phyloP scores from a whole-genome alignment of 2,113 vertebrate species.

The Eonycteris spelaea region DNA sequence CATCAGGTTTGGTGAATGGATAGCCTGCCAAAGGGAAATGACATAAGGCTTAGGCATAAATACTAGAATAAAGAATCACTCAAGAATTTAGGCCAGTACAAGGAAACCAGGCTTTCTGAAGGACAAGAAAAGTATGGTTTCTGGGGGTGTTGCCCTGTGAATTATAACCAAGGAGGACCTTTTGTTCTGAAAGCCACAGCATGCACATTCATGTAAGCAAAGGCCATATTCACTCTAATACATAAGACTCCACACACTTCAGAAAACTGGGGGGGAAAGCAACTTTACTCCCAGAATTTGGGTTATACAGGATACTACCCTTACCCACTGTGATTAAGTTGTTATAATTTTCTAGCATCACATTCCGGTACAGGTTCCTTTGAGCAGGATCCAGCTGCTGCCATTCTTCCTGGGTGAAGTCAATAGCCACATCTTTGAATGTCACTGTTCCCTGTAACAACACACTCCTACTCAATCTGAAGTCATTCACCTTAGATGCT shows the following conservation, averaged over 20 bases:
- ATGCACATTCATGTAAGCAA: not conserved
- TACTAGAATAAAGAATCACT: not conserved
- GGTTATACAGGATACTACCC: not conserved
- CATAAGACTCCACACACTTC: not conserved
- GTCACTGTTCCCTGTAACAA: constrained; percentile 69
- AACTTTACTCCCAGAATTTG: not conserved
- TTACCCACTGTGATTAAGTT: constrained; percentile 73
- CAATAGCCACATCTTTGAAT: constrained; percentile 74
- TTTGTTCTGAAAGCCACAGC: not conserved
- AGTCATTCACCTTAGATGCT: not conserved
- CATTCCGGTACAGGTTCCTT: constrained; percentile 65
- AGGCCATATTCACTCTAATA: not conserved
- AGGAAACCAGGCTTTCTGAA: not conserved
- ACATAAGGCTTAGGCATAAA: not conserved
- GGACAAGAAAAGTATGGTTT: not conserved
- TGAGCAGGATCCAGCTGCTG: constrained; percentile 60
- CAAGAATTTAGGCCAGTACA: not conserved
- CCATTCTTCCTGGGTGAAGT: constrained; percentile 76
- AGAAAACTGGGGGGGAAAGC: not conserved
- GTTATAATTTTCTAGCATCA: constrained; percentile 76
- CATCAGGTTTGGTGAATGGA: constrained; percentile 68
- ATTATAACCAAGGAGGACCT: not conserved
- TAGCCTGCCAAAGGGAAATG: constrained; percentile 27
- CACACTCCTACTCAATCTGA: constrained; percentile 17
- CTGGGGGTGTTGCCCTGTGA: not conserved